A percentile compares a stretch with the other conserved stretches of the same genome.
These are phyloP conservation scores for Neolamprologus hecqui DNA, from an alignment of 2,113 vertebrate species.

Conservation along the genomic window DNA sequence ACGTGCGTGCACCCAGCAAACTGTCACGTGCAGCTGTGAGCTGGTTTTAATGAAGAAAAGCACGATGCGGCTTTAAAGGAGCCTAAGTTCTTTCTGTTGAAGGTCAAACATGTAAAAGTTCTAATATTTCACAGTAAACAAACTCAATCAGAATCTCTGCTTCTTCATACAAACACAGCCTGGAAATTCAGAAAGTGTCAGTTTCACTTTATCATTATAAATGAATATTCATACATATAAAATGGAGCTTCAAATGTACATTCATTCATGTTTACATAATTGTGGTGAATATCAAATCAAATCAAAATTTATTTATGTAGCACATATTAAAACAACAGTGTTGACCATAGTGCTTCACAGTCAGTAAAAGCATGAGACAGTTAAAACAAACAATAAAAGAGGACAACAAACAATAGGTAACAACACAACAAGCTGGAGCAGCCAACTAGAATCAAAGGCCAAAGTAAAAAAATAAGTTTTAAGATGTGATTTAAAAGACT, in stretches of 20 bases:
- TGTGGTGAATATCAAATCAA: neutral
- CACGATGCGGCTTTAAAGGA: neutral
- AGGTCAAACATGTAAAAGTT: neutral
- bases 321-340: too few relatives aligned
- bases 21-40: neutral
- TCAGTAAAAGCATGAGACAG: too few relatives aligned
- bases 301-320: fast-evolving
- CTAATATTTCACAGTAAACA: neutral
- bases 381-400: too few relatives aligned
- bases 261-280: neutral
- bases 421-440: too few relatives aligned
- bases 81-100: neutral
- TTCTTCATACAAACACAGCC: neutral
- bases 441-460: too few relatives aligned
- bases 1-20: neutral
- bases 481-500: too few relatives aligned
- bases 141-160: neutral
- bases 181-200: neutral
- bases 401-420: too few relatives aligned
- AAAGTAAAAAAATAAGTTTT: too few relatives aligned
- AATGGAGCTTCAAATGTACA: neutral
- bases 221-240: neutral
- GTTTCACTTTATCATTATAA: neutral
- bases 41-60: neutral
- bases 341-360: too few relatives aligned